Evolutionary conservation across 1,140 invertebrate genomes (phyloP), one percentile per base, ranked within the genome.

Genomic region (Drosophila yakuba): DNA sequence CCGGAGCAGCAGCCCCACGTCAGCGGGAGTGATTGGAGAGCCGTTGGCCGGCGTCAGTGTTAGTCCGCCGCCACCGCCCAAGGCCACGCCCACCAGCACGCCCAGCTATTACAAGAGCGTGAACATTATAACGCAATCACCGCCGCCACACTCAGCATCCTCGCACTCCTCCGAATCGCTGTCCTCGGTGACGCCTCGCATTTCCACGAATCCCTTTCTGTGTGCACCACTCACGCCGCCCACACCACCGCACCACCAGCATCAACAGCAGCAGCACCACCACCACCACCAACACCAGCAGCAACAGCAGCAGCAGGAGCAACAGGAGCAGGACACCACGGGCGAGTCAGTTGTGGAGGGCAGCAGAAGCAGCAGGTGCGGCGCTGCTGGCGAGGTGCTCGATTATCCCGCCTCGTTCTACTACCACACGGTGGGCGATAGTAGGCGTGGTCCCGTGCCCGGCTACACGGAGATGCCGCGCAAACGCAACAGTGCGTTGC

Each of bases 131-230:
- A 92, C 92, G n/a, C 92, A 91, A 48, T 91, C 89, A 36, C 91
- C 91, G 58, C 80, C 92, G 57, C 90, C 91, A 48, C 78, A 92
- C 58, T 84, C 92, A 62, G 71, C 77, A 59, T 91, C 92, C 17
- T 94, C 94, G 12, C 93, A 94, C 28, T 94, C 94, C 75, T 93
- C 94, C 32, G 92, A 93, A 72, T 93, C 92, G 43, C 64, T 92
- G 67, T 92, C 92, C 64, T 92, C 90, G 57, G 93, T 90, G 23
- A 93, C 92, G 93, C 82, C 94, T 80, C 80, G 91, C 54, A 92
- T 92, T 20, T 92, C 91, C 4, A 92, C 91, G 28, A 92, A 92
- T 83, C 91, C 91, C 6, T 92, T 92, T 51, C 74, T 92, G n/a
- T 90, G 88, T 57, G 66, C 75, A 6, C 77, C 76, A 3, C 50